Evolutionary conservation across 2,888 invertebrate species (phyloP).

Genomic region (Hypena proboscidalis): DNA sequence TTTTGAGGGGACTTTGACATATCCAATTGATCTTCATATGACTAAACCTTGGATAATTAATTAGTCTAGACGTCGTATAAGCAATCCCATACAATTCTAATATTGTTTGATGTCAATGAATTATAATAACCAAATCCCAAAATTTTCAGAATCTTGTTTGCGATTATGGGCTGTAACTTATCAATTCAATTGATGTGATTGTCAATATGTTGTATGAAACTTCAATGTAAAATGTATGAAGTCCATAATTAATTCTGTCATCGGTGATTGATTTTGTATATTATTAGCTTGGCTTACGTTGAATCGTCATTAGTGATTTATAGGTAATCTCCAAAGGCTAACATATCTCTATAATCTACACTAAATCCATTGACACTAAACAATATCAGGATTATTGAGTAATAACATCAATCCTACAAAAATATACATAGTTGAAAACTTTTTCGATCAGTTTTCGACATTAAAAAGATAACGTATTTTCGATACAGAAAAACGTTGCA

Average conservation of each 20-base stretch:
- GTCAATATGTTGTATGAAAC: background rate
- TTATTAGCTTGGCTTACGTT: no score
- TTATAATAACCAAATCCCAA: no score
- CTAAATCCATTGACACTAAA: conserved; percentile 24
- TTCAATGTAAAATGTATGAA: no score
- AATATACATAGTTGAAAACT: background rate
- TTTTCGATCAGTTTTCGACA: background rate
- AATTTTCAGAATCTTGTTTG: no score
- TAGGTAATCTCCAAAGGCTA: no score
- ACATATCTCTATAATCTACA: no score
- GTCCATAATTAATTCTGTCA: conserved; percentile 8
- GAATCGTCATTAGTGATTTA: no score
- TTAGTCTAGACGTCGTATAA: conserved; percentile 26
- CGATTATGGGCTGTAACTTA: no score
- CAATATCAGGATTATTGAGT: conserved; percentile 26
- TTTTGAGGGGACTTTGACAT: conserved; percentile 24
- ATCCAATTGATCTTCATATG: conserved; percentile 17
- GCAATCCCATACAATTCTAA: conserved; percentile 32
- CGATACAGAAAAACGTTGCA: background rate
- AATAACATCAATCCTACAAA: conserved; percentile 25
- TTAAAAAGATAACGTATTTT: background rate
- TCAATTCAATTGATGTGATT: no score
- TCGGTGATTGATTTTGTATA: conserved; percentile 15
- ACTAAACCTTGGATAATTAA: conserved; percentile 14
- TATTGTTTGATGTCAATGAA: conserved; percentile 34